These are phyloP conservation scores for Tiliacea citrago DNA, from an alignment of 2,888 invertebrate genomes.

Conservation along the genomic window DNA sequence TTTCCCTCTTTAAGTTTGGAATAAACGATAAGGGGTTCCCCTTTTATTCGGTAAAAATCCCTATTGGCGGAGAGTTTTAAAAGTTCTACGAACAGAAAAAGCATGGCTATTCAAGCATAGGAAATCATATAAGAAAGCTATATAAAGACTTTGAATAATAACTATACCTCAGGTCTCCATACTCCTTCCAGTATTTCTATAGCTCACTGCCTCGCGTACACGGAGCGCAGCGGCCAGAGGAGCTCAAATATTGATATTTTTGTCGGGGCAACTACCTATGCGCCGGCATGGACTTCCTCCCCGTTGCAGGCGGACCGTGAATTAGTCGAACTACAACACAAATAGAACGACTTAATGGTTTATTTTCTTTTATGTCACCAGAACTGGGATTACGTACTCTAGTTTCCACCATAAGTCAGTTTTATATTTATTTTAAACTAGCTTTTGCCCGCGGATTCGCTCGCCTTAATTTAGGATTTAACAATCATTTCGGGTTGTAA, in stretches of 20 bases:
- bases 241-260: conserved; percentile 74
- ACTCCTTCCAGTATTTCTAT: conserved; percentile 40
- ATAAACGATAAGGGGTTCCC: too few species aligned
- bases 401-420: conserved; percentile 45
- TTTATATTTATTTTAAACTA: conserved; percentile 2
- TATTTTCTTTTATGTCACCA: conserved; percentile 62
- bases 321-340: conserved; percentile 65
- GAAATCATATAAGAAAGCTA: background rate
- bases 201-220: conserved; percentile 22
- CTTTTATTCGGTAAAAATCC: background rate
- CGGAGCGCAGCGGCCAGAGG: conserved; percentile 58
- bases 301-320: conserved; percentile 66
- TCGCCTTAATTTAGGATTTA: too few species aligned
- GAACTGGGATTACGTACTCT: conserved; percentile 50
- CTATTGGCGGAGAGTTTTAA: background rate
- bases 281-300: conserved; percentile 69
- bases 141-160: background rate
- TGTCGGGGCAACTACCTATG: conserved; percentile 64
- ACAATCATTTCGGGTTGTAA: too few species aligned
- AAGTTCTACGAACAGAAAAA: background rate
- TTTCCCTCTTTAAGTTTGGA: background rate
- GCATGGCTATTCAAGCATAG: background rate
- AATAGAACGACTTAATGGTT: conserved; percentile 70
- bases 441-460: too few species aligned
- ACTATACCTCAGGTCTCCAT: background rate